Evolutionary conservation across 2,113 vertebrate species (phyloP).

Genomic region (Vireo altiloquus): DNA sequence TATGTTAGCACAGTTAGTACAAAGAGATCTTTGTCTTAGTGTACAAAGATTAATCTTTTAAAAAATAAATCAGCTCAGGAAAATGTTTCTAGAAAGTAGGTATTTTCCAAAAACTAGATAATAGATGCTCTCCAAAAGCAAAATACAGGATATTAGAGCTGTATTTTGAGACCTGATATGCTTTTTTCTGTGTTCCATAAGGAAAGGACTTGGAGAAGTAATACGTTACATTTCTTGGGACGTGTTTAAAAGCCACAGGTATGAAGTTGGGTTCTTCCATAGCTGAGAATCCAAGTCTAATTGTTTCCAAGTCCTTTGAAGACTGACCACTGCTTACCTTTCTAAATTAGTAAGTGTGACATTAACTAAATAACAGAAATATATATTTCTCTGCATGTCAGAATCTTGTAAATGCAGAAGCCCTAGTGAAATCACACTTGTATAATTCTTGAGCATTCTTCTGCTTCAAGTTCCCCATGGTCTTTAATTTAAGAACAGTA

Average conservation of each 20-base stretch:
- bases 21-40: not conserved
- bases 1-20: not conserved
- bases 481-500: not conserved
- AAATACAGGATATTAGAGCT: not conserved
- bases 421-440: not conserved
- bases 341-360: not conserved
- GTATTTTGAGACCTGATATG: not conserved
- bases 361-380: not conserved
- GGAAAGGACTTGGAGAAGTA: not conserved
- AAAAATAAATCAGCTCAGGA: not conserved
- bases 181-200: not conserved
- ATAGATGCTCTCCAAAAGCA: not conserved
- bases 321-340: not conserved
- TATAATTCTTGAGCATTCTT: not conserved
- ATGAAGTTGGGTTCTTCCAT: not conserved
- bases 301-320: not conserved
- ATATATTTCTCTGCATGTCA: not conserved
- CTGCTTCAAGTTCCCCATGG: not conserved
- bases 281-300: not conserved
- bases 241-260: not conserved
- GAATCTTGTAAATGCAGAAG: not conserved
- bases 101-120: not conserved
- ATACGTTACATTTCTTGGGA: not conserved
- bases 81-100: not conserved
- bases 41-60: not conserved